These are phyloP conservation scores for Capitella teleta DNA, from an alignment of 1,140 invertebrate species.

Conservation along the genomic window DNA sequence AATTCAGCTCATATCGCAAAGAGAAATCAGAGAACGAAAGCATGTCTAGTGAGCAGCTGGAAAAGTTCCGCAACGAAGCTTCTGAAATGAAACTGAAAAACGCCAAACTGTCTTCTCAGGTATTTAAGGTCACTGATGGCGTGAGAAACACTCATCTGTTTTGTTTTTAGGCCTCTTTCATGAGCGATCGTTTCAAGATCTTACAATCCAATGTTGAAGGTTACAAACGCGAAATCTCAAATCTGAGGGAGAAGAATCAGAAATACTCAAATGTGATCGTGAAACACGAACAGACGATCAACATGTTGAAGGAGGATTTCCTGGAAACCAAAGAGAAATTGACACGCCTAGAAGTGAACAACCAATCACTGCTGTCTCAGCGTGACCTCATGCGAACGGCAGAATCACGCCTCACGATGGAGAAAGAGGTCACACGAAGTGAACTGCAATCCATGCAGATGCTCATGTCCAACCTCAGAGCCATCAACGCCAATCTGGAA, in stretches of 20 bases:
- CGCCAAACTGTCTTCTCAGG: slow-evolving; percentile 57
- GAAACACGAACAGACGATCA: slow-evolving; percentile 75
- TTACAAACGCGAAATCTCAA: slow-evolving; percentile 71
- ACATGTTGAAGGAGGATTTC: slow-evolving; percentile 63
- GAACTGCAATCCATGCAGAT: too few species aligned
- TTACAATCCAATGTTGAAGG: slow-evolving; percentile 63
- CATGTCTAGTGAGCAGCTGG: slow-evolving; percentile 68
- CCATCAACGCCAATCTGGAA: too few species aligned
- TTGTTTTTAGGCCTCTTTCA: too few species aligned
- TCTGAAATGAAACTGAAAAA: slow-evolving; percentile 49
- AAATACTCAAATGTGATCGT: slow-evolving; percentile 65
- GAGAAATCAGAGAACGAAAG: slow-evolving; percentile 67
- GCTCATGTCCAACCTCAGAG: too few species aligned
- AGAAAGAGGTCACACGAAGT: too few species aligned
- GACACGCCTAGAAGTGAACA: too few species aligned
- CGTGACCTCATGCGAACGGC: too few species aligned
- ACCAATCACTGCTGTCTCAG: too few species aligned
- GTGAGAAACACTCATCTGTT: too few species aligned
- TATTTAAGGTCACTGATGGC: too few species aligned
- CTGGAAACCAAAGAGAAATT: slow-evolving; percentile 62
- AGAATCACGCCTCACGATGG: too few species aligned
- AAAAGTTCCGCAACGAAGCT: slow-evolving; percentile 61
- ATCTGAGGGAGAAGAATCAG: slow-evolving; percentile 70
- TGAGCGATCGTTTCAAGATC: slow-evolving; percentile 68
- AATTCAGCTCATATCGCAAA: slow-evolving; percentile 70